Evolutionary conservation across 2,113 vertebrate genomes (phyloP).

Genomic region (Nanorana parkeri): DNA sequence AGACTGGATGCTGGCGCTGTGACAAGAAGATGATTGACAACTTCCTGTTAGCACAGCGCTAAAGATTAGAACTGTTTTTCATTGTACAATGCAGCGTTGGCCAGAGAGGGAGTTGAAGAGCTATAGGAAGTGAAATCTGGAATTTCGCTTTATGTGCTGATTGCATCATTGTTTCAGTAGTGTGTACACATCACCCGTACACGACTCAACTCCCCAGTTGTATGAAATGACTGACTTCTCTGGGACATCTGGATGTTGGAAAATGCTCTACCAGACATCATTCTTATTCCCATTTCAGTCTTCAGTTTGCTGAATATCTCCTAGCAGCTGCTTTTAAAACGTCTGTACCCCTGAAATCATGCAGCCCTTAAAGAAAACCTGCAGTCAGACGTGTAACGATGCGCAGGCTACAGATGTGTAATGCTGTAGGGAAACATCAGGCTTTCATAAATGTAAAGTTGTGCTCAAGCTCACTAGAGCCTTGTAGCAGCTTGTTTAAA

Average conservation of each 20-base stretch:
- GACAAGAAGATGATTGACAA: conserved; percentile 60
- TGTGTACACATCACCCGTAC: neutral
- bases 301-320: neutral
- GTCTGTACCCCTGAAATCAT: too few species aligned
- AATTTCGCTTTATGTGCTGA: conserved; percentile 4
- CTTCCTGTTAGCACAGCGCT: conserved; percentile 62
- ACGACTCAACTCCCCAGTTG: neutral
- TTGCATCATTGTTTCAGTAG: conserved; percentile 25
- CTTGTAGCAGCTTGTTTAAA: too few species aligned
- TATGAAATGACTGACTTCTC: neutral
- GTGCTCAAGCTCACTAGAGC: too few species aligned
- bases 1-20: conserved; percentile 56
- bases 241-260: conserved; percentile 5
- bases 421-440: too few species aligned
- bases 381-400: too few species aligned
- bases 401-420: too few species aligned
- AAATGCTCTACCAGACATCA: neutral
- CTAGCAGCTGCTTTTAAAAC: too few species aligned
- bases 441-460: too few species aligned
- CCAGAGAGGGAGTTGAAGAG: conserved; percentile 42
- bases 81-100: neutral
- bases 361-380: too few species aligned
- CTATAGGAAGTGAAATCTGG: conserved; percentile 3
- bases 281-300: neutral
- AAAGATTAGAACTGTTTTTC: conserved; percentile 54